A percentile compares a stretch with the other conserved stretches of the same genome.
These are phyloP conservation scores for Adelges cooleyi DNA, from an alignment of 1,140 invertebrate species.

Conservation along the genomic window DNA sequence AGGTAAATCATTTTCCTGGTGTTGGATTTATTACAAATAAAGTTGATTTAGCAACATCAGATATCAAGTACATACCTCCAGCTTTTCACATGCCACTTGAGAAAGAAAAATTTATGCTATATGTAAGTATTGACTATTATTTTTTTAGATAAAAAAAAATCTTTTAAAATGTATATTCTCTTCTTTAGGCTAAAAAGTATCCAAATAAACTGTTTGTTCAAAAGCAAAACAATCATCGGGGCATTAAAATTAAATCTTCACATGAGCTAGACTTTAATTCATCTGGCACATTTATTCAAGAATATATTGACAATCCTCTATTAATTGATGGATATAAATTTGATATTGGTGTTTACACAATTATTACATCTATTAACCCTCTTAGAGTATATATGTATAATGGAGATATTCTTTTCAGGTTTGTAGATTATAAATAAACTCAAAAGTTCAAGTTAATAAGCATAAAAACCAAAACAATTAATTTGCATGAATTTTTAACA, in stretches of 20 bases:
- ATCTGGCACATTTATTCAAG: constrained; percentile 76
- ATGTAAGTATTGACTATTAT: constrained; percentile 41
- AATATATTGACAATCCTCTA: constrained; percentile 72
- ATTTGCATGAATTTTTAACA: too few relatives aligned
- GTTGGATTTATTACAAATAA: constrained; percentile 92
- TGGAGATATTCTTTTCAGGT: constrained; percentile 78
- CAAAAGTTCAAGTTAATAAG: too few relatives aligned
- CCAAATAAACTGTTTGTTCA: constrained; percentile 70
- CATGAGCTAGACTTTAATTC: constrained; percentile 58
- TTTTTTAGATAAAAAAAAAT: neutral
- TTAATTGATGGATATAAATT: constrained; percentile 83
- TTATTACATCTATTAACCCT: constrained; percentile 82
- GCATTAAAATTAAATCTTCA: constrained; percentile 64
- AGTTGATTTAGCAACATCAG: constrained; percentile 72
- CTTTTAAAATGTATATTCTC: constrained; percentile 2
- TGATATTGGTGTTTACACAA: constrained; percentile 91
- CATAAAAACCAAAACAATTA: too few relatives aligned
- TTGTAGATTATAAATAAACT: too few relatives aligned
- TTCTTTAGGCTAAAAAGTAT: constrained; percentile 46
- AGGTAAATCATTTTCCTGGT: constrained; percentile 90
- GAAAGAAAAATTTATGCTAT: constrained; percentile 57
- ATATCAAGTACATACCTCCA: constrained; percentile 62
- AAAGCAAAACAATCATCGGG: constrained; percentile 85
- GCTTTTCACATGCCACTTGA: constrained; percentile 80
- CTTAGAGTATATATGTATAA: constrained; percentile 79